Evolutionary conservation across 2,113 vertebrate genomes (phyloP).

Genomic region (Periophthalmodon schlosseri): DNA sequence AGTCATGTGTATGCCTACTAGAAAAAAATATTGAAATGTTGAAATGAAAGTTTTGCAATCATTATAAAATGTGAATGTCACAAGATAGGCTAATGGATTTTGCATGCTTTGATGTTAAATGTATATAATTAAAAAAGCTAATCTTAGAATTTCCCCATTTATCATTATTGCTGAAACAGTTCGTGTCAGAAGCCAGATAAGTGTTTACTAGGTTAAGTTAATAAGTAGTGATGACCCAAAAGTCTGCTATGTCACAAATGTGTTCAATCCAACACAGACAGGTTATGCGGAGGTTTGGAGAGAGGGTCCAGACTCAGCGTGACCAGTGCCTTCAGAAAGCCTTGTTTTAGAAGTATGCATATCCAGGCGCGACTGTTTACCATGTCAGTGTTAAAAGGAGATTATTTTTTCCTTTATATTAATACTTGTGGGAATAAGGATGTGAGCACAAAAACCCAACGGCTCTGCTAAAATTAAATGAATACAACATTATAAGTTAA

Average conservation of each 20-base stretch:
- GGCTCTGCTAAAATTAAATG: neutral
- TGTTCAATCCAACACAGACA: neutral
- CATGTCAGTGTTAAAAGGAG: slow-evolving; percentile 33
- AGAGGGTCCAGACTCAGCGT: slow-evolving; percentile 3
- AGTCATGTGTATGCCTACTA: too few species aligned
- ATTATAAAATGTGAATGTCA: too few species aligned
- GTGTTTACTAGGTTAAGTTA: slow-evolving; percentile 49
- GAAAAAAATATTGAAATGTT: too few species aligned
- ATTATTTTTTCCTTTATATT: slow-evolving; percentile 41
- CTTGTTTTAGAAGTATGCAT: slow-evolving; percentile 48
- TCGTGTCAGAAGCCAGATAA: slow-evolving; percentile 16
- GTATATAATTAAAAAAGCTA: too few species aligned
- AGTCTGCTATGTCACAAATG: neutral
- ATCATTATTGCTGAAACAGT: slow-evolving; percentile 23
- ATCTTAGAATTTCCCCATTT: slow-evolving; percentile 5
- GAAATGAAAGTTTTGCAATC: too few species aligned
- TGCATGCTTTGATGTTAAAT: neutral
- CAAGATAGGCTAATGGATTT: neutral
- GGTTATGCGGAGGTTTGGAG: slow-evolving; percentile 11
- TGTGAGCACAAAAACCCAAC: slow-evolving; percentile 22
- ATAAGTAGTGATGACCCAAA: slow-evolving; percentile 34
- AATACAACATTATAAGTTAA: slow-evolving; percentile 8
- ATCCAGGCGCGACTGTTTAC: slow-evolving; percentile 69
- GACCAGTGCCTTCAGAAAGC: slow-evolving; percentile 12
- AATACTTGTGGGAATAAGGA: slow-evolving; percentile 60